Conservation (phyloP, 2,888 invertebrate species). For the Myopa testacea region DNA sequence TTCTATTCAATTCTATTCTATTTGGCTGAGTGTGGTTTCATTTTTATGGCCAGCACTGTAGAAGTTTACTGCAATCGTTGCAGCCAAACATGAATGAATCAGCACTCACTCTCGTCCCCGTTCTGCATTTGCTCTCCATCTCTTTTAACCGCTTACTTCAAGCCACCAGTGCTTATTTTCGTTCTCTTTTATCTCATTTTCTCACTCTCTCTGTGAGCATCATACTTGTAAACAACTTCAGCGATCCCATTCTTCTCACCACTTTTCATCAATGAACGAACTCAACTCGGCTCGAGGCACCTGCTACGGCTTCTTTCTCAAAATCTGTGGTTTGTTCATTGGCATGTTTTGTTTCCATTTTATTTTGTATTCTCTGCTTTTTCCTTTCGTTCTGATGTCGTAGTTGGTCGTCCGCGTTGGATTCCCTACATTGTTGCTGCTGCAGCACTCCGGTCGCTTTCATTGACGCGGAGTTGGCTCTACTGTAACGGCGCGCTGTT, state of each 20-base stretch:
- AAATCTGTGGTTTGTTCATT: constrained; percentile 24
- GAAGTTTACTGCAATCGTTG: neutral
- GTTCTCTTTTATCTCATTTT: neutral
- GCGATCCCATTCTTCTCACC: neutral
- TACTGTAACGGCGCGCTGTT: constrained; percentile 22
- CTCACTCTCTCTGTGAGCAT: constrained; percentile 35
- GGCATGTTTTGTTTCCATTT: constrained; percentile 14
- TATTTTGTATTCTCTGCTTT: neutral
- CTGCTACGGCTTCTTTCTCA: constrained; percentile 34
- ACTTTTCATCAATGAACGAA: constrained; percentile 43
- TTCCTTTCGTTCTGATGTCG: constrained; percentile 2
- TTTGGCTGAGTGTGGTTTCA: neutral
- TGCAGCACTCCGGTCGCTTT: constrained; percentile 14
- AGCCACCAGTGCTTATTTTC: no score
- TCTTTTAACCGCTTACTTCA: no score
- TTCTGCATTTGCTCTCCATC: no score
- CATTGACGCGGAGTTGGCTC: constrained; percentile 31
- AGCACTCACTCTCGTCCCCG: no score
- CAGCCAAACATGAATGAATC: neutral
- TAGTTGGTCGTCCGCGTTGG: neutral
- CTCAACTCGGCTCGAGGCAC: constrained; percentile 32
- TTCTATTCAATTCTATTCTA: neutral
- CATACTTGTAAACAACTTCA: neutral
- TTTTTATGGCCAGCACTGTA: neutral
- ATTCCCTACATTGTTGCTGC: constrained; percentile 8